phyloP scores from a whole-genome alignment of 2,113 vertebrate genomes.

The Chrysochloris asiatica region DNA sequence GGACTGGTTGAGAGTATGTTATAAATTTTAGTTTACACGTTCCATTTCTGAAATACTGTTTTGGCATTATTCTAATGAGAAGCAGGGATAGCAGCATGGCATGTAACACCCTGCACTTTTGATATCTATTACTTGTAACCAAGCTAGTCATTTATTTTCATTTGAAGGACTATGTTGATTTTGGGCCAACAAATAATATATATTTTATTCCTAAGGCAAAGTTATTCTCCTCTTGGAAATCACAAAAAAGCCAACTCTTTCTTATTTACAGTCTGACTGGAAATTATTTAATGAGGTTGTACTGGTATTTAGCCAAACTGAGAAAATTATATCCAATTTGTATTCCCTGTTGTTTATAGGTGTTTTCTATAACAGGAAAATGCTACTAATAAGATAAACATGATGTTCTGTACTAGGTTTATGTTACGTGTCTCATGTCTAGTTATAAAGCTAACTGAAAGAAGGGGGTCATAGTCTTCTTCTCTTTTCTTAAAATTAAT shows the following conservation, averaged over 20 bases:
- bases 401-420: not conserved
- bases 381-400: not conserved
- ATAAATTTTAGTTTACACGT: not conserved
- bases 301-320: slow-evolving; percentile 38
- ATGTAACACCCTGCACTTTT: not conserved
- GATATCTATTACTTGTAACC: slow-evolving; percentile 31
- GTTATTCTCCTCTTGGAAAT: slow-evolving; percentile 55
- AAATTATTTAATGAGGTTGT: slow-evolving; percentile 62
- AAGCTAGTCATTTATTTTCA: slow-evolving; percentile 35
- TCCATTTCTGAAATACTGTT: not conserved
- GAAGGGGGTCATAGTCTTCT: not conserved
- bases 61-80: not conserved
- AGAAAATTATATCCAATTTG: slow-evolving; percentile 53
- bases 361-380: slow-evolving; percentile 43
- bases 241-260: not conserved
- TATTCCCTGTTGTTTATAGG: slow-evolving; percentile 17
- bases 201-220: slow-evolving; percentile 22
- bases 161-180: not conserved
- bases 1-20: not conserved
- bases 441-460: not conserved
- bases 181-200: slow-evolving; percentile 32
- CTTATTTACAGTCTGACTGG: slow-evolving; percentile 26
- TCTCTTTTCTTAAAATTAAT: not conserved
- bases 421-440: not conserved
- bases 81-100: not conserved